Conservation (phyloP, 2,113 vertebrate genomes). For the Paramormyrops kingsleyae region DNA sequence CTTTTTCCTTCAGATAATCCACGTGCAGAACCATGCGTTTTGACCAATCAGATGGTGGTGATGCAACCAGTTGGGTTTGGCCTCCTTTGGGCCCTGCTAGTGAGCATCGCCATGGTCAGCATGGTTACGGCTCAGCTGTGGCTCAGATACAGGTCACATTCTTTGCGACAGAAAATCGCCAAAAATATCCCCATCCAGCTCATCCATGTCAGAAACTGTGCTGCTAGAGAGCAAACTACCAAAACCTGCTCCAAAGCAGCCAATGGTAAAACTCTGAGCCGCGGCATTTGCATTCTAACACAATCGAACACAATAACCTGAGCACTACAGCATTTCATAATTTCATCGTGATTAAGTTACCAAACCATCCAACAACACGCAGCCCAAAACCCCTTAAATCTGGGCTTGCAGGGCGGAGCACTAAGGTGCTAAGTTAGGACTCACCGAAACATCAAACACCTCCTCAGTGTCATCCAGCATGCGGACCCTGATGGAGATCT, state of each 20-base stretch:
- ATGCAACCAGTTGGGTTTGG: not conserved
- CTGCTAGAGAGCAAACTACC: not conserved
- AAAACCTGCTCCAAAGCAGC: not conserved
- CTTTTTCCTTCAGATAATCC: not conserved
- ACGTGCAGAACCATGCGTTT: not conserved
- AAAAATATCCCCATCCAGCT: not conserved
- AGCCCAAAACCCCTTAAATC: not conserved
- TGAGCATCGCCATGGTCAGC: not conserved
- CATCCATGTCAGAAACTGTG: not conserved
- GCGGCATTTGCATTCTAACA: not conserved
- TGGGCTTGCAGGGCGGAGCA: not conserved
- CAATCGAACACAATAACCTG: not conserved
- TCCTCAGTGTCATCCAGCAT: constrained; percentile 93
- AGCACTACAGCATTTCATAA: not conserved
- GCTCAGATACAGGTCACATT: not conserved
- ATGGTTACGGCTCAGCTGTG: not conserved
- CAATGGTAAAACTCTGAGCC: not conserved
- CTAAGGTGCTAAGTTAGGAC: constrained; percentile 27
- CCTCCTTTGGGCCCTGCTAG: not conserved
- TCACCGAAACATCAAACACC: constrained; percentile 87
- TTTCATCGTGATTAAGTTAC: not conserved
- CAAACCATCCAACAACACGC: not conserved
- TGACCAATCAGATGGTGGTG: not conserved
- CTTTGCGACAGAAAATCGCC: not conserved
- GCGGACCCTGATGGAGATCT: constrained; percentile 80